phyloP scores from a whole-genome alignment of 2,888 invertebrate genomes.

The Drosophila acutilabella region DNA sequence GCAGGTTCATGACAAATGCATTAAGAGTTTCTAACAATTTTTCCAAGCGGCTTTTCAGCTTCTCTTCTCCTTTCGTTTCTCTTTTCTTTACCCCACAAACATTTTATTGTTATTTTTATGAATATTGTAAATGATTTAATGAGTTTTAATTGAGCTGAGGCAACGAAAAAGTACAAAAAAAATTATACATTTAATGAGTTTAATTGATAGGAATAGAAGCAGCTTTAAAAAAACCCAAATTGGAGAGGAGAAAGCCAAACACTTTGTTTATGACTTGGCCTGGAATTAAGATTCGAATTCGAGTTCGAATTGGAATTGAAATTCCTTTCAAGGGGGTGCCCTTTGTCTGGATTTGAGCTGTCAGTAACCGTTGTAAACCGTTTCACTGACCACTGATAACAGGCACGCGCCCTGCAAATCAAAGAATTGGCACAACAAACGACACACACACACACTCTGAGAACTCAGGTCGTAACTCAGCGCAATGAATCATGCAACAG shows the following conservation, averaged over 20 bases:
- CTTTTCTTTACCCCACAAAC: conserved; percentile 2
- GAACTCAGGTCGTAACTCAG: conserved; percentile 61
- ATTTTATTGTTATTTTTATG: conserved; percentile 72
- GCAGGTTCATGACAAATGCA: conserved; percentile 80
- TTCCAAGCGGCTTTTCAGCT: conserved; percentile 34
- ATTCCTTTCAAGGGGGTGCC: conserved; percentile 22
- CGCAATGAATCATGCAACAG: conserved; percentile 70
- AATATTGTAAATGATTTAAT: conserved; percentile 79
- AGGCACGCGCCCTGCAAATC: conserved; percentile 70
- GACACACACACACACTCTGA: conserved; percentile 1
- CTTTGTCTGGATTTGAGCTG: conserved; percentile 47
- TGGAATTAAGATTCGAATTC: conserved; percentile 40
- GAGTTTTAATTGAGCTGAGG: conserved; percentile 73
- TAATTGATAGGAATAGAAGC: conserved; percentile 73
- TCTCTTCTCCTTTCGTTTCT: conserved; percentile 14
- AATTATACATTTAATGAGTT: conserved; percentile 64
- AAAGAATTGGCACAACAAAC: conserved; percentile 67
- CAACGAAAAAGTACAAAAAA: conserved; percentile 19
- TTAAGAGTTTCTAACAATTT: conserved; percentile 59
- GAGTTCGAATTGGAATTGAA: conserved; percentile 26
- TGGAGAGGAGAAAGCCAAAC: conserved; percentile 61
- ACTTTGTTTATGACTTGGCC: conserved; percentile 44
- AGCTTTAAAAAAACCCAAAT: conserved; percentile 13
- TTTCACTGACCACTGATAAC: conserved; percentile 64
- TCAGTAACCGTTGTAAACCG: conserved; percentile 69